A percentile compares a stretch with the other conserved stretches of the same genome.
Conservation (phyloP, 2,797 vertebrate species). For the Coregonus ussuriensis region DNA sequence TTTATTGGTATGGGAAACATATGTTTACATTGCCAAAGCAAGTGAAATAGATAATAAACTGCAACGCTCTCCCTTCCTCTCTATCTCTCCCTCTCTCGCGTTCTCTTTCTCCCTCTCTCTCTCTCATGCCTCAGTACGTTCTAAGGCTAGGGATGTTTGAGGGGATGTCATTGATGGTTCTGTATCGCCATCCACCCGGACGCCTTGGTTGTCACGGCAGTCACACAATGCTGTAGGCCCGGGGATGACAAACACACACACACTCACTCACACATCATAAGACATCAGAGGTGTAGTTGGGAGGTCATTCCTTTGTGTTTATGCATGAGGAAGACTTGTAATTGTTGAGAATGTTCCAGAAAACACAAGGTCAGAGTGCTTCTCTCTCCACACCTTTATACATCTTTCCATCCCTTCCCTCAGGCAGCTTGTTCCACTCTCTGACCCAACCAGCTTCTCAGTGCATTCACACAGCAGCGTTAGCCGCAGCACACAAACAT, state of each 20-base stretch:
- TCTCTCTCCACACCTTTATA: background rate
- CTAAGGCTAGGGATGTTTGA: slow-evolving; percentile 45
- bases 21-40: too few species aligned
- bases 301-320: slow-evolving; percentile 28
- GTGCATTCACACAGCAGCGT: slow-evolving; percentile 25
- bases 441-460: slow-evolving; percentile 25
- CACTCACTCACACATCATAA: slow-evolving; percentile 22
- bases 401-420: background rate
- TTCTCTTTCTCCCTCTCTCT: slow-evolving; percentile 50
- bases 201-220: slow-evolving; percentile 25
- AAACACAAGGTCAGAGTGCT: background rate
- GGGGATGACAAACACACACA: slow-evolving; percentile 8
- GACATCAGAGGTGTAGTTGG: slow-evolving; percentile 27
- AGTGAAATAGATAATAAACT: background rate
- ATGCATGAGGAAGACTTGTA: slow-evolving; percentile 16
- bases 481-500: slow-evolving; percentile 29
- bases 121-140: slow-evolving; percentile 46
- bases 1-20: too few species aligned
- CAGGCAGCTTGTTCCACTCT: slow-evolving; percentile 18
- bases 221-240: slow-evolving; percentile 12
- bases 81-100: background rate
- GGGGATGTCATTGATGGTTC: slow-evolving; percentile 52
- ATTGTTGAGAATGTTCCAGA: background rate
- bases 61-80: background rate
- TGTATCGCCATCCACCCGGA: slow-evolving; percentile 35